Evolutionary conservation across 2,113 vertebrate species (phyloP), one percentile per base, ranked within the genome.

Genomic region (Lamprotornis superbus): DNA sequence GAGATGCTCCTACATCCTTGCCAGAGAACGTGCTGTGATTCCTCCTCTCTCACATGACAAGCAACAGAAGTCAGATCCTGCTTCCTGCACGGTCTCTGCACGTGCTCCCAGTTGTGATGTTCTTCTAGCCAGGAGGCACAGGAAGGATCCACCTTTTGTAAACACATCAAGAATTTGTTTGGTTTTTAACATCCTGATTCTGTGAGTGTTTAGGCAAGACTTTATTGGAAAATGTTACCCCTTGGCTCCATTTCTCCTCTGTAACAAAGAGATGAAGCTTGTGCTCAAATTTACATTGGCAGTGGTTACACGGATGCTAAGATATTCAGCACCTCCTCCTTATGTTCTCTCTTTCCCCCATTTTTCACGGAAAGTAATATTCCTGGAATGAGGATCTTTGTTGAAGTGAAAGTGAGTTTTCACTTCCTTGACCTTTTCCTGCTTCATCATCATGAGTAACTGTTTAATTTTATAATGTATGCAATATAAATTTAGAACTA

Each of bases 371-470:
- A 47, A 63, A 75, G 5, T 12, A 4, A 27, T 82, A 88, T 88
- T 73, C 35, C 47, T 86, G 53, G 37, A 76, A 11, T 44, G 24
- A 85, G 8, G 20, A 75, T 59, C 8, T 82, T 85, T n/a, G 5
- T 79, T 84, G 39, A 85, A 85, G 27, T 57, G 16, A 46, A 87
- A 87, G 35, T 42, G 15, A 79, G 31, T 64, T 64, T 94, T 93
- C 14, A 31, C 46, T 75, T 79, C 70, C 69, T 87, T 83, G 25
- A 63, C 40, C 44, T 85, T 47, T 52, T 80, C 33, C 15, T 76
- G 9, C 13, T 80, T 77, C 21, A 44, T 64, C 49, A 47, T 46
- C 60, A 23, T 80, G 53, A 95, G 30, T 25, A 85, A 21, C 14
- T 75, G 35, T 76, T 94, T 60, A 27, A 50, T 83, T 89, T 86